Evolutionary conservation across 2,113 vertebrate genomes (phyloP).

Genomic region (Balaenoptera acutorostrata): DNA sequence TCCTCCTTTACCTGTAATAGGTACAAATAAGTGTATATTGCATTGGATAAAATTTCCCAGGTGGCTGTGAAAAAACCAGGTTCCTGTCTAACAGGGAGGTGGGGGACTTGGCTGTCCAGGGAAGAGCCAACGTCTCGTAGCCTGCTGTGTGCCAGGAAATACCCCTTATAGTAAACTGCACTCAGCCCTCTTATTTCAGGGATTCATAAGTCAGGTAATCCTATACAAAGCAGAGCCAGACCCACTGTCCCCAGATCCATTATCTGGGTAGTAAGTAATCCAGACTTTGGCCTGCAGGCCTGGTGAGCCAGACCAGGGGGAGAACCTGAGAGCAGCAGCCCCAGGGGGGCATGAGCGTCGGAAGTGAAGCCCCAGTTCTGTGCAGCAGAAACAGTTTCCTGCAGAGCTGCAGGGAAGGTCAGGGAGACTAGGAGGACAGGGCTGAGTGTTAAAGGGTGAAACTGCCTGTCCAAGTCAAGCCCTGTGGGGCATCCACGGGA

Average conservation of each 20-base stretch:
- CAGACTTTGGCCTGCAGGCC: background rate
- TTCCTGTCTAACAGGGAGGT: background rate
- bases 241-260: background rate
- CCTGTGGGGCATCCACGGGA: fast-evolving
- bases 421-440: too few species aligned
- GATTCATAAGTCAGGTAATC: background rate
- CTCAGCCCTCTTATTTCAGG: background rate
- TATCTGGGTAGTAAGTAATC: background rate
- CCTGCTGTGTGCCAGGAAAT: background rate
- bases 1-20: background rate
- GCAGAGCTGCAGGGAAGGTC: background rate
- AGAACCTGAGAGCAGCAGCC: background rate
- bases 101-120: background rate
- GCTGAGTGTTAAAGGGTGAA: background rate
- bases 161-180: background rate
- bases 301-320: background rate
- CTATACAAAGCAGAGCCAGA: background rate
- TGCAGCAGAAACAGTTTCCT: background rate
- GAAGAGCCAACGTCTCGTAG: background rate
- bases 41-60: background rate
- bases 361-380: background rate
- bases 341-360: fast-evolving
- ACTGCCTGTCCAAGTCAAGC: fast-evolving
- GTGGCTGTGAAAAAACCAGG: background rate
- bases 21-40: background rate